Evolutionary conservation across 2,888 invertebrate genomes (phyloP).

Genomic region (Capitulum mitella): DNA sequence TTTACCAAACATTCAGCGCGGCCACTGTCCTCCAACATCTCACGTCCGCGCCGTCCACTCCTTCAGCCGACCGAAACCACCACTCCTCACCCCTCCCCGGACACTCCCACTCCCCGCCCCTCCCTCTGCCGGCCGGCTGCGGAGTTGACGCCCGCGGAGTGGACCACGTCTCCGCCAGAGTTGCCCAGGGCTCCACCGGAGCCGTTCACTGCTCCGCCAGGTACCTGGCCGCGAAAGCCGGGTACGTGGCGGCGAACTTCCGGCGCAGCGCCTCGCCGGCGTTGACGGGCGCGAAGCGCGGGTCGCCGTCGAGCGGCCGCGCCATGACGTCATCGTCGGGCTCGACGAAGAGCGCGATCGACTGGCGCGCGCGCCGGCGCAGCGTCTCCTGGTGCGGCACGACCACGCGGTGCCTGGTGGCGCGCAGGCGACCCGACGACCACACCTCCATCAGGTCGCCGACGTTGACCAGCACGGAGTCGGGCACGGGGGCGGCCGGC

Average conservation of each 20-base stretch:
- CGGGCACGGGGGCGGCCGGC: slow-evolving; percentile 47
- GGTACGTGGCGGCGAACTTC: slow-evolving; percentile 31
- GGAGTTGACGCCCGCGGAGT: too few relatives aligned
- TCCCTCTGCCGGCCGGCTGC: too few relatives aligned
- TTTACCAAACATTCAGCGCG: too few relatives aligned
- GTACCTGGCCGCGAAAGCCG: not conserved
- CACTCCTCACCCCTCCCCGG: too few relatives aligned
- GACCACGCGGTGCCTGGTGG: slow-evolving; percentile 62
- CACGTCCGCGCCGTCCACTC: too few relatives aligned
- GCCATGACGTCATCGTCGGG: slow-evolving; percentile 56
- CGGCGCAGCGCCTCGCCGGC: slow-evolving; percentile 27
- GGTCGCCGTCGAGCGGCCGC: slow-evolving; percentile 44
- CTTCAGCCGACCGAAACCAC: too few relatives aligned
- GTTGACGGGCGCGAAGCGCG: slow-evolving; percentile 24
- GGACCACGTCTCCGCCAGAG: too few relatives aligned
- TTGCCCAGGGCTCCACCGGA: too few relatives aligned
- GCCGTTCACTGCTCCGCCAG: too few relatives aligned
- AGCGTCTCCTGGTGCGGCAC: slow-evolving; percentile 58
- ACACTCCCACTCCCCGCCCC: too few relatives aligned
- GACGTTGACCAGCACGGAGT: slow-evolving; percentile 58
- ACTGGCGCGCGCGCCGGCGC: slow-evolving; percentile 60
- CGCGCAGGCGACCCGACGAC: slow-evolving; percentile 62
- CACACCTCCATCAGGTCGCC: slow-evolving; percentile 66
- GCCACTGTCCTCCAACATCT: too few relatives aligned
- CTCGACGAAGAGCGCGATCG: slow-evolving; percentile 68